A percentile compares a stretch with the other conserved stretches of the same genome.
phyloP scores from a whole-genome alignment of 1,140 invertebrate genomes.

The Phymastichus coffea region DNA sequence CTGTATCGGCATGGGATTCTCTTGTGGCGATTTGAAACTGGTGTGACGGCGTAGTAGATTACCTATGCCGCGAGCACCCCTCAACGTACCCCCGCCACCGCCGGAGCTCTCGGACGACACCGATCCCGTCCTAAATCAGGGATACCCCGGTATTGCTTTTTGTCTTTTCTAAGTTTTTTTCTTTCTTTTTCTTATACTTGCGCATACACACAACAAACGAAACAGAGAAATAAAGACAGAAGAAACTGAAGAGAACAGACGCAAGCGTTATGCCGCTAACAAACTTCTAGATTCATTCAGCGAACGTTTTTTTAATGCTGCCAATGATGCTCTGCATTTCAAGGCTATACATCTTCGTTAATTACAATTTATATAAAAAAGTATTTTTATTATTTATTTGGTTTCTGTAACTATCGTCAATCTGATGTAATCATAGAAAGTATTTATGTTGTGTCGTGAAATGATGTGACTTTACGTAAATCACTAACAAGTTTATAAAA shows the following conservation, averaged over 20 bases:
- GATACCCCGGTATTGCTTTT: conserved; percentile 49
- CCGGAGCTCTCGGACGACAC: conserved; percentile 56
- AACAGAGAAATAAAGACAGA: conserved; percentile 16
- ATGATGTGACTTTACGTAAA: too few relatives aligned
- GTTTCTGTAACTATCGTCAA: too few relatives aligned
- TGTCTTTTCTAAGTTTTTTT: conserved; percentile 1
- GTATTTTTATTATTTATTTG: too few relatives aligned
- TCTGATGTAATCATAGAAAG: background rate
- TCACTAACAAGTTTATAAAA: too few relatives aligned
- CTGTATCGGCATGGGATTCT: conserved; percentile 52
- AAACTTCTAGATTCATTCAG: conserved; percentile 9
- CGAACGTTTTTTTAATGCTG: background rate
- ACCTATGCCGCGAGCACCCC: conserved; percentile 54
- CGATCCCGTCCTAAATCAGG: conserved; percentile 58
- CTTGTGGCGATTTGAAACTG: conserved; percentile 59
- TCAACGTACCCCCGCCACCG: conserved; percentile 56
- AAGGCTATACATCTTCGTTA: background rate
- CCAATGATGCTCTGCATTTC: too few relatives aligned
- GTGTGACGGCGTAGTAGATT: conserved; percentile 57
- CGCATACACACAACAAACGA: conserved; percentile 48
- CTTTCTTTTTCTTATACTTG: conserved; percentile 40
- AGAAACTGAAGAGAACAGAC: background rate
- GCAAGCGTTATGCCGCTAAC: conserved; percentile 12
- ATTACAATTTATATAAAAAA: too few relatives aligned
- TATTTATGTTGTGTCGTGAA: too few relatives aligned